Evolutionary conservation across 2,888 invertebrate species (phyloP).

Genomic region (Eupithecia tripunctaria): DNA sequence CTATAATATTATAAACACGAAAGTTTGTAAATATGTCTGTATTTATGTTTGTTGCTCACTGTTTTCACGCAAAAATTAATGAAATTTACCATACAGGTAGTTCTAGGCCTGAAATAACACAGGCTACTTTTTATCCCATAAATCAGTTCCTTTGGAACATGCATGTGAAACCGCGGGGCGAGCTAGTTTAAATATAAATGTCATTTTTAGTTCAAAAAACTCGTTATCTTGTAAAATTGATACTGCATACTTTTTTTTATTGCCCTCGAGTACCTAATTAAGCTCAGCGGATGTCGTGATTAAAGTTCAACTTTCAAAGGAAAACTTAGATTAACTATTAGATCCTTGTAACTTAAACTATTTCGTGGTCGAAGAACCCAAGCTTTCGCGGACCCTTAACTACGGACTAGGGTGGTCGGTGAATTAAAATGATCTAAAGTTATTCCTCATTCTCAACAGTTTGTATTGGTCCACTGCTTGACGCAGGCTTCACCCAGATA

Average conservation of each 20-base stretch:
- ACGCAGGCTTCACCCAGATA: too few relatives aligned
- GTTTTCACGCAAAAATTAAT: too few relatives aligned
- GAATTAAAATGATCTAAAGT: not conserved
- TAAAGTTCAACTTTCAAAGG: conserved; percentile 24
- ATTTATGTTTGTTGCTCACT: too few relatives aligned
- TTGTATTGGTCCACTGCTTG: too few relatives aligned
- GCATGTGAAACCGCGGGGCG: too few relatives aligned
- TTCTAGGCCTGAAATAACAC: too few relatives aligned
- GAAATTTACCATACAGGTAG: too few relatives aligned
- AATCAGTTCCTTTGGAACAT: too few relatives aligned
- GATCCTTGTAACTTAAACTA: conserved; percentile 20
- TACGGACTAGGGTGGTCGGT: not conserved
- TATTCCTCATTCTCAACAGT: not conserved
- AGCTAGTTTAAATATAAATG: too few relatives aligned
- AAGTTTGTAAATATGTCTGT: too few relatives aligned
- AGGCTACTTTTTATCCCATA: too few relatives aligned
- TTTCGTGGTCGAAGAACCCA: conserved; percentile 18
- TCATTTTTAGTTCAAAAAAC: not conserved
- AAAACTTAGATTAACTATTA: conserved; percentile 27
- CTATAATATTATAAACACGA: too few relatives aligned
- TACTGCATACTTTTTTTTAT: conserved; percentile 6
- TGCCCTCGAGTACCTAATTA: conserved; percentile 4
- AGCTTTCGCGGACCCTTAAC: conserved; percentile 1
- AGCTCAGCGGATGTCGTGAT: conserved; percentile 20
- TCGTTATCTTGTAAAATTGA: not conserved